Evolutionary conservation across 2,797 vertebrate genomes (phyloP), one percentile per base, ranked within the genome.

Genomic region (Eupleurogrammus muticus): DNA sequence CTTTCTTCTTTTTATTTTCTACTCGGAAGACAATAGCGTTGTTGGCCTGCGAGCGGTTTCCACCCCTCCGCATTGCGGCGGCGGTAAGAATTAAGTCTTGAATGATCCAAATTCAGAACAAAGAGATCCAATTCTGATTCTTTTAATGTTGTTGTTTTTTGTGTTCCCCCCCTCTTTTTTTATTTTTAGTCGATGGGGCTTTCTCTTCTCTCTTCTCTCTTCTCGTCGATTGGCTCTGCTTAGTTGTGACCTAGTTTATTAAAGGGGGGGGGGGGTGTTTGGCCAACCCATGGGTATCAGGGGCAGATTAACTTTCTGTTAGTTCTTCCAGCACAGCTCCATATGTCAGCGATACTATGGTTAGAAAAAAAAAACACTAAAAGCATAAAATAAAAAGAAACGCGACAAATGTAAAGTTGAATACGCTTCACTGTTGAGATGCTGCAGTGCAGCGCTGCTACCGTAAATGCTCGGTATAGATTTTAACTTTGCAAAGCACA

Each of bases 231-330:
- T 90, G 90, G 81, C 88, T 88, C 66, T 79, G 82, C 83, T 89
- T 89, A 86, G 78, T 88, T 86, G 77, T 92, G 93, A 94, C 92
- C 93, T 87, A 93, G 77, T 93, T 94, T 92, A 85, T 86, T 79
- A 81, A 82, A 84, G 77, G 66, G 57, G 80, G 78, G 77, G 76
- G 52, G 82, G 77, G n/a, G n/a, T n/a, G n/a, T n/a, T 73, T 86
- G 84, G 84, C 74, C 74, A 77, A 89, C 84, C 79, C 66, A 79
- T 81, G 77, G 81, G 90, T 93, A 92, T 90, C 83, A 77, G 82
- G 73, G 89, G 75, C 81, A 89, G 86, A 91, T 90, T 89, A 91
- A 88, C 88, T 88, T 89, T 85, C 80, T 83, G 83, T 88, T 86
- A 73, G 77, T 81, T 87, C 83, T 87, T 81, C 75, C 66, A 65